These are phyloP conservation scores for Molossus molossus DNA, from an alignment of 2,797 vertebrate species.

Conservation along the genomic window DNA sequence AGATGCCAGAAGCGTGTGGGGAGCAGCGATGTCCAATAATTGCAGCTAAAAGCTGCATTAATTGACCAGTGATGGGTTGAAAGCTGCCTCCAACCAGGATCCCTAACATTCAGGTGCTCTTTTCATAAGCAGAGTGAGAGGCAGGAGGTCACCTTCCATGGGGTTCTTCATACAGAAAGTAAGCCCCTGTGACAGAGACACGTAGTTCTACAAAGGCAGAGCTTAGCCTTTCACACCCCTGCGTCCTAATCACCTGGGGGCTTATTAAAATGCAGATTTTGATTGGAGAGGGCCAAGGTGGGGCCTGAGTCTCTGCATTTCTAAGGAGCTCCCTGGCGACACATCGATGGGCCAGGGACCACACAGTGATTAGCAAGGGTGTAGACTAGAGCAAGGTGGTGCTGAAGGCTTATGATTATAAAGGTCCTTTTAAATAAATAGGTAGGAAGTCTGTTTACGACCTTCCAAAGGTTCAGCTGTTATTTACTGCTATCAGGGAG, in stretches of 20 bases:
- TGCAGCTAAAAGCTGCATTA: slow-evolving; percentile 88
- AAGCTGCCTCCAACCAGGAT: slow-evolving; percentile 83
- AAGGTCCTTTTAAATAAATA: slow-evolving; percentile 80
- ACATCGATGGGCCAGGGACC: neutral
- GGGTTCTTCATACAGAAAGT: slow-evolving; percentile 78
- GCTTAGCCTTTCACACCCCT: slow-evolving; percentile 49
- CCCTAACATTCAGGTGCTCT: slow-evolving; percentile 79
- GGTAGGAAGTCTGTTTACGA: slow-evolving; percentile 73
- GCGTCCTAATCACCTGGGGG: slow-evolving; percentile 19
- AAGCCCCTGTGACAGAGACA: slow-evolving; percentile 61
- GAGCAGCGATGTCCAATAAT: slow-evolving; percentile 85
- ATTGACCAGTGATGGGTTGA: slow-evolving; percentile 86
- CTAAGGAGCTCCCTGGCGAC: slow-evolving; percentile 31
- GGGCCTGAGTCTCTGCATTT: slow-evolving; percentile 36
- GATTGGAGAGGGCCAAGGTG: neutral
- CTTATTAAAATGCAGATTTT: slow-evolving; percentile 64
- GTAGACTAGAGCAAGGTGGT: slow-evolving; percentile 51
- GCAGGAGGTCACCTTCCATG: slow-evolving; percentile 74
- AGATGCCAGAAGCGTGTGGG: slow-evolving; percentile 74
- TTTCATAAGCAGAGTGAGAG: slow-evolving; percentile 78
- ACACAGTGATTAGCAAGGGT: slow-evolving; percentile 49
- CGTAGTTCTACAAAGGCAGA: slow-evolving; percentile 60
- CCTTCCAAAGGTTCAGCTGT: slow-evolving; percentile 74
- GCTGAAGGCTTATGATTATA: slow-evolving; percentile 84
- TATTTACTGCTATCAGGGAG: neutral